Evolutionary conservation across 2,797 vertebrate genomes (phyloP), one percentile per base, ranked within the genome.

Genomic region (Pteropus rufus): DNA sequence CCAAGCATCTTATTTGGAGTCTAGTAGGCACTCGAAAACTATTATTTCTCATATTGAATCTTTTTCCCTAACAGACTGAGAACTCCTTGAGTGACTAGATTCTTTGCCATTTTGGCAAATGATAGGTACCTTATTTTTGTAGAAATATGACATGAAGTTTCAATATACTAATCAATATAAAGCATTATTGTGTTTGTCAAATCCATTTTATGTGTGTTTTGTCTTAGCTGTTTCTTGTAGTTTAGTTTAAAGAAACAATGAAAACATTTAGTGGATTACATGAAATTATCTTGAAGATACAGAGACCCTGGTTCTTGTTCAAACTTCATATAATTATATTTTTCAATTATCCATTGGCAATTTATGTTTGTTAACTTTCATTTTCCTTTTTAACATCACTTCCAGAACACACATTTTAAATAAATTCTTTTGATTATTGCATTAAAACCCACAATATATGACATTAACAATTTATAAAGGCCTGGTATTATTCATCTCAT

Each of bases 171-270:
- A 89, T 79, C 41, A 86, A 64, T 75, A 52, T 29, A 60, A 44
- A 93, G 5, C 10, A 77, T 26, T 31, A 69, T 19, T 72, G 3
- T 81, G 26, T 65, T 85, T 81, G 14, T 14, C 44, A 82, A 84
- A 65, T 58, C 36, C 19, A 49, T 8, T 95, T 97, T 86, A 46
- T 34, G 14, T 79, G 3, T 79, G 16, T 70, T 86, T 11, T 60
- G 73, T 82, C 11, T 87, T 58, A 58, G 18, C 39, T 62, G 62
- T 65, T 41, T 93, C 70, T 52, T 70, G 10, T 64, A 23, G 7
- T 11, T 87, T 14, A 94, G 54, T 46, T 67, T 80, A 72, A 80
- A 83, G 88, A 81, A 95, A 88, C 4, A 79, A 91, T 69, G 72
- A 46, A 0, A 73, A 26, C 24, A 54, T 41, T 81, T 49, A 52